Conservation (phyloP, 1,140 invertebrate species). For the Drosophila simulans region DNA sequence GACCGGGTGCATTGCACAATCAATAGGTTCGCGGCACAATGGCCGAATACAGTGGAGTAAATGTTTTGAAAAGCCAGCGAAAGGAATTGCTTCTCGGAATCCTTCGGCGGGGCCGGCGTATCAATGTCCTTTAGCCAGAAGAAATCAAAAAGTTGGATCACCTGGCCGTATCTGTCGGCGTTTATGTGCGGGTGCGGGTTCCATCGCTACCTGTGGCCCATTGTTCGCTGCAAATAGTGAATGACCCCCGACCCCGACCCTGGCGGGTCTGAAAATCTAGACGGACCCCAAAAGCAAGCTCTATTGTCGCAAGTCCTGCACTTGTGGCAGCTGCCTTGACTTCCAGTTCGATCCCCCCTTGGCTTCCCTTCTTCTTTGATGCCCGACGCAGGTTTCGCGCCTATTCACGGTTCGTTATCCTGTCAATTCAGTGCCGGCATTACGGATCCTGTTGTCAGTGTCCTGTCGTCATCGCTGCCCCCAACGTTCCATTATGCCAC, state of each 20-base stretch:
- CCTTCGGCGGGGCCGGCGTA: conserved; percentile 49
- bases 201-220: conserved; percentile 66
- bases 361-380: conserved; percentile 5
- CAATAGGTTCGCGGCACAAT: conserved; percentile 56
- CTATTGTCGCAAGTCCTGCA: conserved; percentile 45
- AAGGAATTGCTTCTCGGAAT: conserved; percentile 84
- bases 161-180: conserved; percentile 71
- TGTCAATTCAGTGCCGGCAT: conserved; percentile 69
- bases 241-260: conserved; percentile 52
- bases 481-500: conserved; percentile 14
- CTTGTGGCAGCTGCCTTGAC: conserved; percentile 75
- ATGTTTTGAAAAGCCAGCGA: conserved; percentile 84
- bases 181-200: conserved; percentile 80
- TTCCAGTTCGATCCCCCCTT: conserved; percentile 19
- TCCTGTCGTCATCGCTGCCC: conserved; percentile 38
- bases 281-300: conserved; percentile 52
- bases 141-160: conserved; percentile 84
- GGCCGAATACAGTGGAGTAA: conserved; percentile 74
- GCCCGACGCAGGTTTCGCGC: conserved; percentile 64
- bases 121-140: conserved; percentile 81
- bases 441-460: conserved; percentile 64
- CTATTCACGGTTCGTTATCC: conserved; percentile 83
- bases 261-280: neutral
- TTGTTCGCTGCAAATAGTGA: conserved; percentile 67
- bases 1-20: conserved; percentile 78